Percentiles rank a stretch among this genome's conserved stretches.
Evolutionary conservation across 2,888 invertebrate species (phyloP).

Genomic region (Meteorus cinctellus): DNA sequence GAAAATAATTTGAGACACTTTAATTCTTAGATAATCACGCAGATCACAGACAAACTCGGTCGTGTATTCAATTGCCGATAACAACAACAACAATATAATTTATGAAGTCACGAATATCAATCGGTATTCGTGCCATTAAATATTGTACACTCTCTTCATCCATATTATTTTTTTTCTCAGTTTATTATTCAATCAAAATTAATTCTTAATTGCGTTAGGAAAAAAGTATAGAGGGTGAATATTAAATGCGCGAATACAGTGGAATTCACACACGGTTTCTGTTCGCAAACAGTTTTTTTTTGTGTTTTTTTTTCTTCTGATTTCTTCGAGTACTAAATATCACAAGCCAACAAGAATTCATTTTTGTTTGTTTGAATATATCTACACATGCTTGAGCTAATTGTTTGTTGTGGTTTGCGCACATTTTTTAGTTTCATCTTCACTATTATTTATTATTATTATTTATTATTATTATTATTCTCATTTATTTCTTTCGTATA

Average conservation of each 20-base stretch:
- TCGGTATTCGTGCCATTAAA: conserved; percentile 16
- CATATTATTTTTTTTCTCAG: conserved; percentile 29
- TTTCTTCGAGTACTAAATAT: conserved; percentile 48
- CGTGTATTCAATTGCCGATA: conserved; percentile 48
- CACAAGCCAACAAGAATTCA: conserved; percentile 57
- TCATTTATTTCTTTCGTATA: conserved; percentile 32
- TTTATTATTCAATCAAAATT: conserved; percentile 29
- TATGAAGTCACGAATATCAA: conserved; percentile 10
- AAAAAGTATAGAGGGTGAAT: conserved; percentile 22
- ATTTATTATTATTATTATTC: conserved; percentile 8
- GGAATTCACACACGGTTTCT: conserved; percentile 25
- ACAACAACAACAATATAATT: conserved; percentile 43
- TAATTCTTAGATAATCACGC: conserved; percentile 36
- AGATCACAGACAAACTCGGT: conserved; percentile 52
- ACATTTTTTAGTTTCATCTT: conserved; percentile 25
- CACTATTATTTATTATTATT: background rate
- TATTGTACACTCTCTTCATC: conserved; percentile 27
- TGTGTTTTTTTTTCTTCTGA: background rate
- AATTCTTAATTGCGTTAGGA: conserved; percentile 39
- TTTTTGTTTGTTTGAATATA: conserved; percentile 46
- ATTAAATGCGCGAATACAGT: conserved; percentile 35
- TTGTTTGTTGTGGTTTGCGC: conserved; percentile 47
- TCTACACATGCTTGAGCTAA: conserved; percentile 58
- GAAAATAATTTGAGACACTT: conserved; percentile 31
- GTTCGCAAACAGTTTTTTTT: conserved; percentile 38